Evolutionary conservation across 2,797 vertebrate genomes (phyloP), one percentile per base, ranked within the genome.

Genomic region (Ptychadena robeensis): DNA sequence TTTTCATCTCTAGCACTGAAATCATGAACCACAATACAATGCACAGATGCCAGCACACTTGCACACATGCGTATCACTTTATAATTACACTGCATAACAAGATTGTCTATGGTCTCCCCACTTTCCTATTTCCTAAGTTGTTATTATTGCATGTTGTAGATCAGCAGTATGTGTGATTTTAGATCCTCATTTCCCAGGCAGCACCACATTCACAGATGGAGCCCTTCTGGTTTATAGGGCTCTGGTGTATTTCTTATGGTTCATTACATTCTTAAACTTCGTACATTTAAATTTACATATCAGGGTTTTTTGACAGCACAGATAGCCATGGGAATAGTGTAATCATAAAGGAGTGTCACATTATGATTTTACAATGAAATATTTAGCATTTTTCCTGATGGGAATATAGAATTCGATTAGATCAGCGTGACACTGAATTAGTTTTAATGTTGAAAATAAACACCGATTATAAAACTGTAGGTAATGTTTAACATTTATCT

Each of bases 331-430:
- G 84, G 86, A 88, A 73, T 82, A 83, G 35, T 73, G 69, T 57
- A 86, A 68, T 82, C 77, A 87, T 32, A 83, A 85, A 89, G 81
- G 9, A 87, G 66, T 79, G 83, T 59, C 86, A 79, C 3, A 64
- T 40, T 68, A 31, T 37, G 69, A 73, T 53, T 81, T 83, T 73
- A 73, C 68, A 66, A 57, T 72, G 74, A 83, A 83, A 83, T 78
- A 83, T 83, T 85, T 82, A 69, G 82, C 73, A 82, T 73, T 85
- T 81, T 72, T 73, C 31, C 0, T 65, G 66, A 48, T 85, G 86
- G 89, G 87, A 87, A 88, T 80, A 76, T 5, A 86, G 82, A 71
- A 83, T 81, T 70, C 85, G 86, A 82, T 73, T 90, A 87, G 85
- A 88, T 81, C 80, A 89, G 85, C 57, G 75, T 53, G 18, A 18